Conservation (phyloP, 1,140 invertebrate genomes). For the Aphelenchoides fujianensis region DNA sequence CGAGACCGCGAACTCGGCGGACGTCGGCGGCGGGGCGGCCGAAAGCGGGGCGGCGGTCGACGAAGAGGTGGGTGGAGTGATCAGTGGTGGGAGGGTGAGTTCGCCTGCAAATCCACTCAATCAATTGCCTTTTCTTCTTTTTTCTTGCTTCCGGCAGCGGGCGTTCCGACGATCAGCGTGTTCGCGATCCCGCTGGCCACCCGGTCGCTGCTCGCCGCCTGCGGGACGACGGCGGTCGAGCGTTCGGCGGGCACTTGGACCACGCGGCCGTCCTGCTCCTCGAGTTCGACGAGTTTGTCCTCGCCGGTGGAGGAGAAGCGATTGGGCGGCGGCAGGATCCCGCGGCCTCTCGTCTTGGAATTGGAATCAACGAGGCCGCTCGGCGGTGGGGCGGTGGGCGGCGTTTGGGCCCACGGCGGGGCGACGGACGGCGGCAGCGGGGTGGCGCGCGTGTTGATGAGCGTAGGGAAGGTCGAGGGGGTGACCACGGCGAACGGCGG, state of each 20-base stretch:
- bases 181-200: conserved; percentile 2
- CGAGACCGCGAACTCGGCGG: not conserved
- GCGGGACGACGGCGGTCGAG: not conserved
- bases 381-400: not conserved
- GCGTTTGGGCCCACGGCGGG: not conserved
- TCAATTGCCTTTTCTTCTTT: no score
- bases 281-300: not conserved
- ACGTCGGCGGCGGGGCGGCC: not conserved
- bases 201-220: not conserved
- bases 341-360: not conserved
- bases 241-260: not conserved
- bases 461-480: not conserved
- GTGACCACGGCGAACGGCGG: conserved; percentile 7
- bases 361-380: not conserved
- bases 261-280: not conserved
- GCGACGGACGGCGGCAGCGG: not conserved
- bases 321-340: not conserved
- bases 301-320: not conserved
- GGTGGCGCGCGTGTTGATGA: not conserved
- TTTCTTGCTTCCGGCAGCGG: no score
- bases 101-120: no score
- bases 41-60: not conserved
- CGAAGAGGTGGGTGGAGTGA: no score
- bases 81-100: no score
- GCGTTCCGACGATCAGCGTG: not conserved